Evolutionary conservation across 2,888 invertebrate species (phyloP), one percentile per base, ranked within the genome.

Genomic region (Oasisia sp.): DNA sequence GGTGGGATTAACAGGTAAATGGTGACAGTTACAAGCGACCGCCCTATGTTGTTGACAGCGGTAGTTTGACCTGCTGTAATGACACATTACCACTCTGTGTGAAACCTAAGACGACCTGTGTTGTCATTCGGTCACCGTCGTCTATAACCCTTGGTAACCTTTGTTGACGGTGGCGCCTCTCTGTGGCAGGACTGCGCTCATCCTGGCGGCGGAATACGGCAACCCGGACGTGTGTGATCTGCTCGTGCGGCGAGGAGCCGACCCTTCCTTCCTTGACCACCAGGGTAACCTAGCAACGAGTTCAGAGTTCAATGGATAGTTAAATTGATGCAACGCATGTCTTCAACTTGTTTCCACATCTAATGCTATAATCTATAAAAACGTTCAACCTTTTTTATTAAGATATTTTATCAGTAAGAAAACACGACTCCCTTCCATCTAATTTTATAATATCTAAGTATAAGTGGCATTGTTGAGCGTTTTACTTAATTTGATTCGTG

Each of bases 231-330:
- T 74, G 27, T 74, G 74, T 19, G 74, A 74, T n/a, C 74, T 74
- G 74, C 74, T 74, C 2, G 74, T 74, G 27, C 74, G 74, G n/a
- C 74, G 74, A 74, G 74, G 74, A 19, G 74, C 27, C 27, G 74
- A 74, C 27, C 74, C 74, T 19, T 74, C 74, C 74, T 74, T 74
- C 74, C 0, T 74, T 74, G 74, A 74, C 74, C 74, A 74, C 74
- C 74, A 74, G 74, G 74, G 74, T 74, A 74, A 74, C 74, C 74
- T 74, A 74, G 74, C 74, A 74, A 74, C 74, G 74, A 19, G 74
- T 74, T 74, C 50, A 50, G 9, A 50, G 50, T 0, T 50, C 50
- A 50, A 9, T 50, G 50, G 50, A 50, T 12, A 50, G 2, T 38
- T 38, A 38, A 38, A 38, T 38, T 38, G 38, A 38, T n/a, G n/a